Evolutionary conservation across 2,797 vertebrate species (phyloP).

Genomic region (Mastacembelus armatus): DNA sequence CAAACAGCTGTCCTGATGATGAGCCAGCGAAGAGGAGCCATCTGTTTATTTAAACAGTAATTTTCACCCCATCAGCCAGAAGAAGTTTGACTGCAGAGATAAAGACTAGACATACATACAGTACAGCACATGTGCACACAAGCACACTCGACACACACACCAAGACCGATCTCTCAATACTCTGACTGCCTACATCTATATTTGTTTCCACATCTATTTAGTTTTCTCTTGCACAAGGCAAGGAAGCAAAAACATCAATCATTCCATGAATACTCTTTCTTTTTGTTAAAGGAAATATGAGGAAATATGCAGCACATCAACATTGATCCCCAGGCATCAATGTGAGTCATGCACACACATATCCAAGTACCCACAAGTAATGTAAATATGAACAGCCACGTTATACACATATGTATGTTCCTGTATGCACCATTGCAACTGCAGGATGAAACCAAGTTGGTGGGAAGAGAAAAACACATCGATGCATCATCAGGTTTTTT

Average conservation of each 20-base stretch:
- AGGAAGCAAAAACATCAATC: conserved; percentile 69
- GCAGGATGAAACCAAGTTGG: conserved; percentile 37
- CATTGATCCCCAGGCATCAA: conserved; percentile 53
- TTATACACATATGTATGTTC: conserved; percentile 43
- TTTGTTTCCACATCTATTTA: conserved; percentile 40
- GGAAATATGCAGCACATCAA: conserved; percentile 56
- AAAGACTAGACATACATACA: not conserved
- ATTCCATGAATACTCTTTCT: conserved; percentile 59
- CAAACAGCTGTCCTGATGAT: conserved; percentile 45
- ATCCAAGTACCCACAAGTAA: conserved; percentile 47
- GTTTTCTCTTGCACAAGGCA: conserved; percentile 36
- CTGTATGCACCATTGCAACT: conserved; percentile 45
- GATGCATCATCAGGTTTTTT: conserved; percentile 26
- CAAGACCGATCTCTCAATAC: conserved; percentile 45
- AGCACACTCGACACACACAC: not conserved
- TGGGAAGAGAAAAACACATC: conserved; percentile 34
- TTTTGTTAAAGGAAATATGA: conserved; percentile 54
- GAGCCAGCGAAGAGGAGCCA: conserved; percentile 42
- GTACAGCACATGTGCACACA: not conserved
- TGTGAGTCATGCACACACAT: conserved; percentile 44
- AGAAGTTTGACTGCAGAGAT: conserved; percentile 23
- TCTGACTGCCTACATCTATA: conserved; percentile 47
- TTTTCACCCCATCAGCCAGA: conserved; percentile 37
- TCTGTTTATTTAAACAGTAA: conserved; percentile 50
- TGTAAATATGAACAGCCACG: conserved; percentile 53